phyloP scores from a whole-genome alignment of 2,113 vertebrate genomes.

The Eudorcas thomsonii region DNA sequence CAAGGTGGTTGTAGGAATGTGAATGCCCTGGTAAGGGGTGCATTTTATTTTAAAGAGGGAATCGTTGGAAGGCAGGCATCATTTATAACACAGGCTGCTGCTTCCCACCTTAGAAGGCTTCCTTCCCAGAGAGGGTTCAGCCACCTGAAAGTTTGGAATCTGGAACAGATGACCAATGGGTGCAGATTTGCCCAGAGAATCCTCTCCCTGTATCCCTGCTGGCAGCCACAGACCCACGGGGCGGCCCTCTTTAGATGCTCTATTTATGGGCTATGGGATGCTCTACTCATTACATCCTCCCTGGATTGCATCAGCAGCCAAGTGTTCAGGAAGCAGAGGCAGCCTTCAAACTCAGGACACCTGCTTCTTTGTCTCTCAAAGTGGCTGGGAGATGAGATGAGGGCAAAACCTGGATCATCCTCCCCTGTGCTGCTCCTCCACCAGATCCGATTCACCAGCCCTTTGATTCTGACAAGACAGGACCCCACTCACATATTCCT shows the following conservation, averaged over 20 bases:
- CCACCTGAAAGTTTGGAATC: fast-evolving
- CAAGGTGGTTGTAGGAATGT: neutral
- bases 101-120: too few relatives aligned
- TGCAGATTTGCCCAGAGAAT: neutral
- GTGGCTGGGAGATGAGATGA: neutral
- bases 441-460: neutral
- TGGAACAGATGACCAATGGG: fast-evolving
- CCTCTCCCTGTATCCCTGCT: neutral
- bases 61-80: too few relatives aligned
- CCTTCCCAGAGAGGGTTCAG: neutral
- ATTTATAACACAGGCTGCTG: neutral
- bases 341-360: neutral
- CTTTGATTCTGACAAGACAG: neutral
- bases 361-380: neutral
- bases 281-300: too few relatives aligned
- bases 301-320: too few relatives aligned
- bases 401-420: neutral
- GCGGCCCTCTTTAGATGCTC: too few relatives aligned
- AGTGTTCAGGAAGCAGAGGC: neutral
- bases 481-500: neutral
- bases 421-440: too few relatives aligned
- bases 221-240: neutral
- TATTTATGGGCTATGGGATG: fast-evolving
- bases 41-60: neutral
- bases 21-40: neutral